Conservation (phyloP, 2,113 vertebrate genomes). For the Delphinus delphis region DNA sequence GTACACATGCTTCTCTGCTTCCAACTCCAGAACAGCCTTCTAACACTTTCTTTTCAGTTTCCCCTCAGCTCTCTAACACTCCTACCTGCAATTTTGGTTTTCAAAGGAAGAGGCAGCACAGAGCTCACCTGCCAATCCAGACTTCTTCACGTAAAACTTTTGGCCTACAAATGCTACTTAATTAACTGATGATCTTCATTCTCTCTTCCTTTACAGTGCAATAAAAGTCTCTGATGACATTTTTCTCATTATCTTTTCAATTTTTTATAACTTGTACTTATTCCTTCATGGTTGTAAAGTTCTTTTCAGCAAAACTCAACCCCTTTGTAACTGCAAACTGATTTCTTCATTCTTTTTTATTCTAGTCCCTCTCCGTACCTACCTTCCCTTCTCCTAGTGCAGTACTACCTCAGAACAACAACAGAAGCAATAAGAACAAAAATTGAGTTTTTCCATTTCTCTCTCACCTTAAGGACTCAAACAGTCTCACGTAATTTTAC, state of each 20-base stretch:
- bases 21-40: not conserved
- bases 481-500: conserved; percentile 50
- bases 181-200: conserved; percentile 42
- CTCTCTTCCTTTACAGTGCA: conserved; percentile 62
- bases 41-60: not conserved
- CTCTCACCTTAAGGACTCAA: conserved; percentile 27
- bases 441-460: not conserved
- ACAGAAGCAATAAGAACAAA: not conserved
- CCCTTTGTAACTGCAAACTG: conserved; percentile 48
- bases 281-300: conserved; percentile 51
- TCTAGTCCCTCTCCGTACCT: not conserved
- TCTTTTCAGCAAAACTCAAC: conserved; percentile 56
- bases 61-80: not conserved
- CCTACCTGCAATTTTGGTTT: not conserved
- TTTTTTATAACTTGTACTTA: conserved; percentile 59
- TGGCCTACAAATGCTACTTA: conserved; percentile 39
- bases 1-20: not conserved
- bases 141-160: not conserved
- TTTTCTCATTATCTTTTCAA: conserved; percentile 52
- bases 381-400: not conserved
- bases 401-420: conserved; percentile 5
- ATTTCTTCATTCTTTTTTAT: conserved; percentile 16
- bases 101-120: not conserved
- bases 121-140: not conserved
- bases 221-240: conserved; percentile 25